A percentile compares a stretch with the other conserved stretches of the same genome.
These are phyloP conservation scores for Syrmaticus mikado DNA, from an alignment of 2,113 vertebrate species.

Conservation along the genomic window DNA sequence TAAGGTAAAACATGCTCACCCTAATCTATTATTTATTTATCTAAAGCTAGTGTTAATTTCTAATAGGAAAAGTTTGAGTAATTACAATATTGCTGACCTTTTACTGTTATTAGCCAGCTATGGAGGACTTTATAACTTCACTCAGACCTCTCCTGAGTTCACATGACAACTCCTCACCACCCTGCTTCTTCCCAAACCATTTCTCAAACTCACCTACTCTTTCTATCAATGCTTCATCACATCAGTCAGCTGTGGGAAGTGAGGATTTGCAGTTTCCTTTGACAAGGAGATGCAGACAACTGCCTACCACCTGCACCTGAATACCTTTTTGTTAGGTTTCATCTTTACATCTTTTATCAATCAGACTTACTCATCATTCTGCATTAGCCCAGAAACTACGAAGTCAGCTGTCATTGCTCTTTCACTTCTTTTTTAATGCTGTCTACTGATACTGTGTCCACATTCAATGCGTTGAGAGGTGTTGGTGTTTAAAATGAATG, in stretches of 20 bases:
- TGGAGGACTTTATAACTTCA: not conserved
- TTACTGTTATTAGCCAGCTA: constrained; percentile 23
- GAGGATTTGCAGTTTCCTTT: not conserved
- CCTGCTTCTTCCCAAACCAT: not conserved
- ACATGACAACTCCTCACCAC: not conserved
- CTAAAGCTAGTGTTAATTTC: not conserved
- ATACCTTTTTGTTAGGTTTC: not conserved
- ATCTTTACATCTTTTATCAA: not conserved
- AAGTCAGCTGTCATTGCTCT: not conserved
- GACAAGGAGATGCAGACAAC: not conserved
- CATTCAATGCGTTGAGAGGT: not conserved
- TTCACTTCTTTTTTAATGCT: not conserved
- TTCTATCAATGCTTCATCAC: not conserved
- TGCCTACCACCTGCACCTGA: not conserved
- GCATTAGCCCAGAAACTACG: not conserved
- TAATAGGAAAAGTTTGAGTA: not conserved
- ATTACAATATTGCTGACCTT: constrained; percentile 35
- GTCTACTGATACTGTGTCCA: not conserved
- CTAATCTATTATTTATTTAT: not conserved
- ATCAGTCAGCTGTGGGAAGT: not conserved
- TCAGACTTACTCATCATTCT: not conserved
- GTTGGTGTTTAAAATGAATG: rapidly evolving
- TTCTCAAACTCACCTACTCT: not conserved
- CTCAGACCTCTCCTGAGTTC: not conserved
- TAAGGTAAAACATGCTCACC: not conserved